Percentiles rank a stretch among this genome's conserved stretches.
phyloP scores from a whole-genome alignment of 1,140 invertebrate genomes.

The Ptiloglossa arizonensis region DNA sequence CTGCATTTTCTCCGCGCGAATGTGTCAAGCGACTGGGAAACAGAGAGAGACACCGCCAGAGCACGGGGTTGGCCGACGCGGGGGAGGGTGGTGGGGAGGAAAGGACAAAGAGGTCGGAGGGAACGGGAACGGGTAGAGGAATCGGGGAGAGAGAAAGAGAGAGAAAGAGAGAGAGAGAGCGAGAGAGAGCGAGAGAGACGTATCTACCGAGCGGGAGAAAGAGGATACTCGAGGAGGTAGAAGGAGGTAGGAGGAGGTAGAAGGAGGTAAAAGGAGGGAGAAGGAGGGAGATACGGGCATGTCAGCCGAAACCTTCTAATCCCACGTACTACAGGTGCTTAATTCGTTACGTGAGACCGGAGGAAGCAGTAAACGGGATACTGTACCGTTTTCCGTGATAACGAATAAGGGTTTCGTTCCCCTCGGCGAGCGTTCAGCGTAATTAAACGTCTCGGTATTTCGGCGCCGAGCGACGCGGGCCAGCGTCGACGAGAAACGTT shows the following conservation, averaged over 20 bases:
- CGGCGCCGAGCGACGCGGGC: too few species aligned
- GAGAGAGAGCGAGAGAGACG: slow-evolving; percentile 8
- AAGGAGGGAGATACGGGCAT: slow-evolving; percentile 28
- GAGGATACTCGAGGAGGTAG: background rate
- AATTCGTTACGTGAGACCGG: slow-evolving; percentile 59
- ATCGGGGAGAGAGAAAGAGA: slow-evolving; percentile 7
- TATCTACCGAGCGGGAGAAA: background rate
- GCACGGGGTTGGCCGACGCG: background rate
- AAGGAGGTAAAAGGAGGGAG: slow-evolving; percentile 6
- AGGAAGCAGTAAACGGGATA: slow-evolving; percentile 59
- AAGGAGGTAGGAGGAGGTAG: background rate
- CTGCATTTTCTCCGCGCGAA: slow-evolving; percentile 65
- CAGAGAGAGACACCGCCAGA: slow-evolving; percentile 9
- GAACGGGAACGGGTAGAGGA: slow-evolving; percentile 14
- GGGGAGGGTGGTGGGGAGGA: slow-evolving; percentile 23
- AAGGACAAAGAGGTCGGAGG: slow-evolving; percentile 31
- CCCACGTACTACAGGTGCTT: slow-evolving; percentile 50
- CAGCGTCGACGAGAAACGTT: background rate
- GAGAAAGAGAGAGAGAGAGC: slow-evolving; percentile 10
- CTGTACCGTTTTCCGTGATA: slow-evolving; percentile 63
- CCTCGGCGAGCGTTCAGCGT: background rate
- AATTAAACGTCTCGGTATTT: slow-evolving; percentile 1
- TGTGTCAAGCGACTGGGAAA: slow-evolving; percentile 60
- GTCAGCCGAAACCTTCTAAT: slow-evolving; percentile 61
- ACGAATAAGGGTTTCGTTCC: slow-evolving; percentile 52